phyloP scores from a whole-genome alignment of 2,113 vertebrate species.

The Melanerpes aurifrons region DNA sequence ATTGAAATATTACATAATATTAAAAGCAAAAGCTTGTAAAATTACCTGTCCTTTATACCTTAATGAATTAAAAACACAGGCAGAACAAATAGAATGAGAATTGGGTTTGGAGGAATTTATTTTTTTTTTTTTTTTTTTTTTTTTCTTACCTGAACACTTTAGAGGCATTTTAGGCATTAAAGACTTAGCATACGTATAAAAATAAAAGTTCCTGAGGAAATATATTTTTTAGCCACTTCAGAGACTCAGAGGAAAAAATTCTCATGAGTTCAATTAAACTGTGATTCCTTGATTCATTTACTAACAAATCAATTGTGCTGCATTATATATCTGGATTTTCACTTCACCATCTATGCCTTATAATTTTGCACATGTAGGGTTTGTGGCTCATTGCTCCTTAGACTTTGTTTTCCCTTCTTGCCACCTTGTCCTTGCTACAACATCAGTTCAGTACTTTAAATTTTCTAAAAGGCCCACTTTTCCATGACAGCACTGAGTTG shows the following conservation, averaged over 20 bases:
- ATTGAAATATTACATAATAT: background rate
- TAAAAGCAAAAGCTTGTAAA: background rate
- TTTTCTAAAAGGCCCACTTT: background rate
- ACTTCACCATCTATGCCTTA: background rate
- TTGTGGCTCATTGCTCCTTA: background rate
- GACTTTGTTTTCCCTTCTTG: background rate
- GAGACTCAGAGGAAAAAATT: background rate
- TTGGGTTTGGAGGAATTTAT: accelerated
- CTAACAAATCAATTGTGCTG: background rate
- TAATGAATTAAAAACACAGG: background rate
- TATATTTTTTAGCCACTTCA: background rate
- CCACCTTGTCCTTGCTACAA: background rate
- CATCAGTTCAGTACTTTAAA: background rate
- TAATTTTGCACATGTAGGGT: background rate
- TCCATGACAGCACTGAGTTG: background rate
- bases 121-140: background rate
- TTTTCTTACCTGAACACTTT: background rate
- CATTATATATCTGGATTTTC: background rate
- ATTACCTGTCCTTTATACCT: background rate
- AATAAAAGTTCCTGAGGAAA: background rate
- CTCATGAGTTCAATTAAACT: background rate
- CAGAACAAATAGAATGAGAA: background rate
- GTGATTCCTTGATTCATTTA: background rate
- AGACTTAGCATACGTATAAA: background rate
- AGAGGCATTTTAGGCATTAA: background rate